Conservation (phyloP, 2,113 vertebrate species). For the human region GRCh38 chr3:85985501-85986000, state of each 20-base stretch:
- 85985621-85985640: neutral
- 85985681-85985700: neutral
- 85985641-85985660: slow-evolving; percentile 3
- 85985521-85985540: neutral
- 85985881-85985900: slow-evolving; percentile 35
- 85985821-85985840: neutral
- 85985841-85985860: neutral
- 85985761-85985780: neutral
- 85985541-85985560: neutral
- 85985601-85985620: neutral
- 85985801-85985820: neutral
- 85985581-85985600: neutral
- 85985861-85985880: neutral
- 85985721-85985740: neutral
- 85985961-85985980: neutral
- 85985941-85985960: neutral
- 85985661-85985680: neutral
- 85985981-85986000: neutral
- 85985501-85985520: neutral
- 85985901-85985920: slow-evolving; percentile 27
- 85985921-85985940: neutral
- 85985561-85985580: neutral
- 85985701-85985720: neutral
- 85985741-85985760: neutral
- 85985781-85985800: neutral